These are phyloP conservation scores for Nomada flava DNA, from an alignment of 2,888 invertebrate species.

Conservation along the genomic window DNA sequence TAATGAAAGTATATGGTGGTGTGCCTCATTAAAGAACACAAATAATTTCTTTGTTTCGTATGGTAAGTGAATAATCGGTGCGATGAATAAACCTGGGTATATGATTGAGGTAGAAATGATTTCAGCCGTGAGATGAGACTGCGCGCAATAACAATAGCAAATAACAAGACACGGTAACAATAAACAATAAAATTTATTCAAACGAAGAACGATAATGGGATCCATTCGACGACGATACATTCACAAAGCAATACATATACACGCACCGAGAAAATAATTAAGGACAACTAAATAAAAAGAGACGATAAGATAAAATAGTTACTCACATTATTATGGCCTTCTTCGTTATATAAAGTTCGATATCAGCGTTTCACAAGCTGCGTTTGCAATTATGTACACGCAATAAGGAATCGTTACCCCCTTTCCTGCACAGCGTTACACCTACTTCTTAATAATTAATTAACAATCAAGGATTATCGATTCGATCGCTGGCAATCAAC, in stretches of 20 bases:
- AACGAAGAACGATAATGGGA: conserved; percentile 7
- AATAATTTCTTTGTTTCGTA: background rate
- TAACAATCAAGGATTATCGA: background rate
- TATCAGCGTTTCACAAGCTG: conserved; percentile 1
- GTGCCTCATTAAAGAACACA: background rate
- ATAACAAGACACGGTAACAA: background rate
- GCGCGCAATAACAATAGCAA: background rate
- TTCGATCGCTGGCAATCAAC: background rate
- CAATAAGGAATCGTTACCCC: conserved; percentile 2
- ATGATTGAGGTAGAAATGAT: no score
- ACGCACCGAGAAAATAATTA: background rate
- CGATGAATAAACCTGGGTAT: no score
- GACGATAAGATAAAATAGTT: background rate
- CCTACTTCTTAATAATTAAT: background rate
- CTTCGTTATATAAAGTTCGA: conserved; percentile 23
- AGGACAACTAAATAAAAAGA: background rate
- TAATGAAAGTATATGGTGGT: background rate
- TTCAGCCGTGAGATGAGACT: background rate
- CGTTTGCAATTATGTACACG: conserved; percentile 23
- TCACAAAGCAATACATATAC: background rate
- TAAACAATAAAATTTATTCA: conserved; percentile 31
- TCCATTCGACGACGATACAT: background rate
- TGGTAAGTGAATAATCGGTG: no score
- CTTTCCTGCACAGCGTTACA: background rate
- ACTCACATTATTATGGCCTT: conserved; percentile 43